These are phyloP conservation scores for Eulithis prunata DNA, from an alignment of 2,888 invertebrate species.

Conservation along the genomic window DNA sequence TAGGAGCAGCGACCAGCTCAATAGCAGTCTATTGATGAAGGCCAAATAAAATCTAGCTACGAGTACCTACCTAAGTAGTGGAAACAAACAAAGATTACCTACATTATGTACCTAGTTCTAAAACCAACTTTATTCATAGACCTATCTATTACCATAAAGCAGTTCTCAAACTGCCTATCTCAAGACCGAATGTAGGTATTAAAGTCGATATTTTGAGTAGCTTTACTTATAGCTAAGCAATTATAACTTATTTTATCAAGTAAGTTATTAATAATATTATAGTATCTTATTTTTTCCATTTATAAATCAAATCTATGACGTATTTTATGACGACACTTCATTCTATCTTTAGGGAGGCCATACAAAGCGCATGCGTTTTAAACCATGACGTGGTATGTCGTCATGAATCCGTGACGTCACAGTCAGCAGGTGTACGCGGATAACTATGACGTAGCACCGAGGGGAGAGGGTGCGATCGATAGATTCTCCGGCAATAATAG, in stretches of 20 bases:
- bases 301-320: constrained; percentile 25
- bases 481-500: constrained; percentile 61
- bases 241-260: too few species aligned
- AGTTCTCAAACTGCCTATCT: too few species aligned
- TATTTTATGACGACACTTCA: constrained; percentile 34
- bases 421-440: constrained; percentile 48
- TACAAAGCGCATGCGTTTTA: constrained; percentile 63
- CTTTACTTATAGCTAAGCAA: too few species aligned
- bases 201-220: too few species aligned
- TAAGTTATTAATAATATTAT: background rate
- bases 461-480: constrained; percentile 50
- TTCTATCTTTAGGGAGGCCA: constrained; percentile 40
- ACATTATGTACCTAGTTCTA: background rate
- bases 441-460: constrained; percentile 67
- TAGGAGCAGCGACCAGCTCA: constrained; percentile 2
- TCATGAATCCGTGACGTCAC: constrained; percentile 67
- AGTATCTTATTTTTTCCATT: constrained; percentile 5
- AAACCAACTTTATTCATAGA: too few species aligned
- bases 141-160: too few species aligned
- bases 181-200: too few species aligned
- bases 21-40: constrained; percentile 9
- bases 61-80: background rate
- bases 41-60: background rate
- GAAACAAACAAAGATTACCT: background rate
- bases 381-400: constrained; percentile 63